Evolutionary conservation across 2,888 invertebrate species (phyloP), one percentile per base, ranked within the genome.

Genomic region (Lycophotia porphyrea): DNA sequence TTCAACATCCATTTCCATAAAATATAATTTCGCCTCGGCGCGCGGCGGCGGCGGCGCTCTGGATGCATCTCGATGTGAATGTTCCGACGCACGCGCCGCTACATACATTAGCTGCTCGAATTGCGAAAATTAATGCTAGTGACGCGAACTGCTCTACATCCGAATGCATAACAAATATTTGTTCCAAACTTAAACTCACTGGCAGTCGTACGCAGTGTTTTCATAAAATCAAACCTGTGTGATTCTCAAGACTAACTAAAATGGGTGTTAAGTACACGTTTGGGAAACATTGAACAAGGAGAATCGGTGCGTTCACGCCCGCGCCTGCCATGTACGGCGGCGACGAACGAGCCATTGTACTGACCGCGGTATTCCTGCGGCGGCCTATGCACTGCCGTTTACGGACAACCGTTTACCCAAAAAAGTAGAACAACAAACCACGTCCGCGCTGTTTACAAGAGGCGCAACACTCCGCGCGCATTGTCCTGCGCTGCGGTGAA

Each of bases 371-470:
- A 95, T 94, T 93, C 93, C 92, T 91, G 95, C 95, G 95, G 95
- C 94, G 88, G 90, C 94, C 95, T 96, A 93, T 96, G 91, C 93
- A 90, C 83, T 86, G 81, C 96, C 96, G 93, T 95, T 93, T 96
- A 96, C 90, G 96, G 95, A 90, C 89, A 90, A 93, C 92, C 93
- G 93, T 94, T 96, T 94, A 95, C 93, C 96, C 95, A 96, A 96
- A 96, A 96, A 96, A 96, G 96, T 95, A 95, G 94, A 95, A 94
- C 96, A 94, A 93, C 95, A 93, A 94, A 93, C 94, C 93, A 91
- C 92, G 93, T 91, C 93, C 88, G 90, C 88, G 92, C 91, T 96
- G 96, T 96, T 96, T 95, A 96, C 96, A 96, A 92, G 95, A 93
- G 91, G 91, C 90, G 90, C 93, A 93, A 96, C 96, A 96, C 95